phyloP scores from a whole-genome alignment of 2,113 vertebrate genomes.

The Perca fluviatilis region DNA sequence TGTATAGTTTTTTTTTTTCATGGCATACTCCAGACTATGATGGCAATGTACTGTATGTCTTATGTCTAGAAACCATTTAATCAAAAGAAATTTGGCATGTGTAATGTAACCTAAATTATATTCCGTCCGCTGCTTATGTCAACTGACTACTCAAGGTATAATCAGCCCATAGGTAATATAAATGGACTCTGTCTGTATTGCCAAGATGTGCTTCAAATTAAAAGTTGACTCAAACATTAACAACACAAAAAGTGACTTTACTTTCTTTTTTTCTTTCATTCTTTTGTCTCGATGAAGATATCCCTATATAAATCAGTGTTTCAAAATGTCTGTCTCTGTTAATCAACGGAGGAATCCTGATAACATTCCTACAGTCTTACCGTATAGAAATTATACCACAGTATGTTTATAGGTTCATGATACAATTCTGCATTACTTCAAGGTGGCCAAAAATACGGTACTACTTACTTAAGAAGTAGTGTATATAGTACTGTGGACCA shows the following conservation, averaged over 20 bases:
- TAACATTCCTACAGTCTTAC: neutral
- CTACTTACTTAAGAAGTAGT: neutral
- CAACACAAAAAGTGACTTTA: neutral
- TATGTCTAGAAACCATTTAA: slow-evolving; percentile 11
- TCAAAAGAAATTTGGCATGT: neutral
- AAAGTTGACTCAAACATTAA: neutral
- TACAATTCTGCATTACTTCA: too few species aligned
- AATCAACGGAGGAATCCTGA: neutral
- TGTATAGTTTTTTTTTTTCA: neutral
- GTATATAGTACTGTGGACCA: neutral
- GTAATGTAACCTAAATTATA: neutral
- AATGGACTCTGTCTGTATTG: neutral
- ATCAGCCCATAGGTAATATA: neutral
- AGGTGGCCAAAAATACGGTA: neutral
- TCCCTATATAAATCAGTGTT: neutral
- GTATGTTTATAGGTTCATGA: too few species aligned
- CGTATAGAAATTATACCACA: too few species aligned
- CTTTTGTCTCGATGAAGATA: neutral
- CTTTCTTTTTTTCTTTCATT: neutral
- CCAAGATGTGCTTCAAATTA: neutral
- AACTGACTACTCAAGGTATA: neutral
- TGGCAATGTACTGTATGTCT: neutral
- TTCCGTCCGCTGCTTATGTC: neutral
- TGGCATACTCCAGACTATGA: neutral
- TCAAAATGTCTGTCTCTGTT: neutral